Evolutionary conservation across 2,888 invertebrate species (phyloP).

Genomic region (Chalcosyrphus nemorum): DNA sequence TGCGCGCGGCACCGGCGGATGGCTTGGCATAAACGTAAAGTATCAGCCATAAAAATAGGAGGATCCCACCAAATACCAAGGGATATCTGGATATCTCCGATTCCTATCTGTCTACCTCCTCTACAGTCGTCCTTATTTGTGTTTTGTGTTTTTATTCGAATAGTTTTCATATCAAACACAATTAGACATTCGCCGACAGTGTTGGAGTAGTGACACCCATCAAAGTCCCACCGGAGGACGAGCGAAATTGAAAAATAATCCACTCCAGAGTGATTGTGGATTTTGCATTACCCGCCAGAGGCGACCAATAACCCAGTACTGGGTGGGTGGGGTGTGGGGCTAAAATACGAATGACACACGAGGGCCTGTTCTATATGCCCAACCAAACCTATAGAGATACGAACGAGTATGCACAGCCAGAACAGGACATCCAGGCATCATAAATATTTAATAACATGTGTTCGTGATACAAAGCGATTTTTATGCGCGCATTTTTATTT

Average conservation of each 20-base stretch:
- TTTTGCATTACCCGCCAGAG: conserved; percentile 25
- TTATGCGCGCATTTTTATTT: conserved; percentile 74
- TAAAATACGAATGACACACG: conserved; percentile 58
- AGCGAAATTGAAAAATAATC: conserved; percentile 67
- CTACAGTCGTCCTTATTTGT: conserved; percentile 12
- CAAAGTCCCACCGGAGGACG: conserved; percentile 23
- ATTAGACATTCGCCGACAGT: conserved; percentile 47
- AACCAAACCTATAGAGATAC: neutral
- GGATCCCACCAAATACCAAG: conserved; percentile 33
- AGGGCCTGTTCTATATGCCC: conserved; percentile 15
- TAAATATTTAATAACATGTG: conserved; percentile 75
- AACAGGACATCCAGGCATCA: conserved; percentile 68
- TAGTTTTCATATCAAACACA: conserved; percentile 58
- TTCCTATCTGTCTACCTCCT: conserved; percentile 9
- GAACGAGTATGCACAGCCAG: conserved; percentile 17
- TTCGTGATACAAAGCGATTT: conserved; percentile 75
- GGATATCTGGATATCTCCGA: conserved; percentile 10
- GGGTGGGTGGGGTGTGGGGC: too few relatives aligned
- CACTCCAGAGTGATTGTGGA: conserved; percentile 56
- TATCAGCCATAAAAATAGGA: conserved; percentile 61
- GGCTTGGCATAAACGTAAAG: conserved; percentile 58
- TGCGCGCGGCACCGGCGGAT: conserved; percentile 44
- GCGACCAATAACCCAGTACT: conserved; percentile 24
- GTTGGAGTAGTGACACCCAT: conserved; percentile 28
- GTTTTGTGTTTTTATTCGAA: conserved; percentile 25